A percentile compares a stretch with the other conserved stretches of the same genome.
Evolutionary conservation across 30 jellyfish, hydroid and myxozoan genomes (phyloP).

Genomic region (Aurelia aurita): DNA sequence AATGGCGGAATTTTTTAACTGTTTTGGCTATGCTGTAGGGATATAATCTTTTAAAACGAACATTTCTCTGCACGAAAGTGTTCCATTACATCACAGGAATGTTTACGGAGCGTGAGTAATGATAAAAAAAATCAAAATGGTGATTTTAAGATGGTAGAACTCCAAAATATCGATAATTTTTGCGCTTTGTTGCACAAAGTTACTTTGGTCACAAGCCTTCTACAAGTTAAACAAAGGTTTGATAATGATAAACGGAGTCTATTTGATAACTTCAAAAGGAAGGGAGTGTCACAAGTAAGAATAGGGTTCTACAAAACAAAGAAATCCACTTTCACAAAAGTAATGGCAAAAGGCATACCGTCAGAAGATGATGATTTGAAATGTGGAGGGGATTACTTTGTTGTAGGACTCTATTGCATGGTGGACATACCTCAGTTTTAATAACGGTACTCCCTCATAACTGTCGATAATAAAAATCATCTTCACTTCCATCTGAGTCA

Average conservation of each 20-base stretch:
- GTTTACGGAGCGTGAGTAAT: conserved; percentile 31
- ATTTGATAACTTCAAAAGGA: not conserved
- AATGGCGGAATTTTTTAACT: conserved; percentile 39
- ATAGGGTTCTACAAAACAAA: not conserved
- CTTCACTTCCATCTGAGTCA: conserved; percentile 56
- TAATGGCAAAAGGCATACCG: not conserved
- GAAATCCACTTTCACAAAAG: not conserved
- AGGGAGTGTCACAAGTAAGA: not conserved
- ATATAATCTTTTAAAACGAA: conserved; percentile 48
- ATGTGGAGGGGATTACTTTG: not conserved
- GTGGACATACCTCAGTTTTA: not conserved
- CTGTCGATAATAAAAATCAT: conserved; percentile 21
- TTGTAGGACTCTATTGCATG: conserved; percentile 3
- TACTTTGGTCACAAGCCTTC: not conserved
- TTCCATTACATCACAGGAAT: conserved; percentile 35
- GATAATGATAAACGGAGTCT: too few relatives aligned
- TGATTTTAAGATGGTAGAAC: not conserved
- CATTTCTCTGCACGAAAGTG: conserved; percentile 40
- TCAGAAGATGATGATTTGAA: conserved; percentile 1
- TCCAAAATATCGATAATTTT: not conserved
- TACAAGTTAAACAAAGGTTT: too few relatives aligned
- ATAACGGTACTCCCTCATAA: not conserved
- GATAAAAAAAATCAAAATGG: conserved; percentile 10
- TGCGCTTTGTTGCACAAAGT: not conserved
- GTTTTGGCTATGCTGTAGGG: conserved; percentile 38